A percentile compares a stretch with the other conserved stretches of the same genome.
These are phyloP conservation scores for Campaea margaritaria DNA, from an alignment of 2,888 invertebrate genomes.

Conservation along the genomic window DNA sequence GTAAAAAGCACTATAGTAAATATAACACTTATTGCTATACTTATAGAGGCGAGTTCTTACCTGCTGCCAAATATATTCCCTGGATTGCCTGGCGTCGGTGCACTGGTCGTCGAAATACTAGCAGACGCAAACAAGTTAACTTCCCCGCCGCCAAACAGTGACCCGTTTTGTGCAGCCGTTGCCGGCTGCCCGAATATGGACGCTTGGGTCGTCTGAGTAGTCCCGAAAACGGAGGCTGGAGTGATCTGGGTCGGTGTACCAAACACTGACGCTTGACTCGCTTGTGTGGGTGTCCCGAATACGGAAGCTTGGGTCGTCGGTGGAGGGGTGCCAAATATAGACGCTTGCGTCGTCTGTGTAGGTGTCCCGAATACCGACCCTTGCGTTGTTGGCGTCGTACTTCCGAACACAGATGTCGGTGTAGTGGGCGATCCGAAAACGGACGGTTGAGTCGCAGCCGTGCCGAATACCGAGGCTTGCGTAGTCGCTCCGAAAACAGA, in stretches of 20 bases:
- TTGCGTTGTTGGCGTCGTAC: conserved; percentile 43
- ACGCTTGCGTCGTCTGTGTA: conserved; percentile 40
- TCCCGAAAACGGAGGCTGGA: conserved; percentile 51
- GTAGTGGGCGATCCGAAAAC: conserved; percentile 56
- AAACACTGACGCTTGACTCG: conserved; percentile 49
- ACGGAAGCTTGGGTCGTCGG: conserved; percentile 45
- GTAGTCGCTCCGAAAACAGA: conserved; percentile 44
- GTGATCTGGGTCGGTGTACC: conserved; percentile 45
- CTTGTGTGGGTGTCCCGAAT: conserved; percentile 48
- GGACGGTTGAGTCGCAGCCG: conserved; percentile 49
- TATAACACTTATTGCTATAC: not conserved
- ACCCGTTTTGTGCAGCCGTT: conserved; percentile 60
- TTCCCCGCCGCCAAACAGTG: conserved; percentile 67
- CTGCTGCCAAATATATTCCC: conserved; percentile 74
- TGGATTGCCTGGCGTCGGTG: conserved; percentile 58
- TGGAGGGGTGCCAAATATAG: conserved; percentile 49
- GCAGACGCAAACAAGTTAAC: conserved; percentile 73
- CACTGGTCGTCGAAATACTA: conserved; percentile 75
- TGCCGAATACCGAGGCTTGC: conserved; percentile 41
- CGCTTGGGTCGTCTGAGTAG: conserved; percentile 44
- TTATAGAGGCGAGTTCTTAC: conserved; percentile 48
- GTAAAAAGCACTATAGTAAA: no score
- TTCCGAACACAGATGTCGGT: conserved; percentile 55
- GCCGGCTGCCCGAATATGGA: conserved; percentile 58
- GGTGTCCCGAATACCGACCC: conserved; percentile 46